These are phyloP conservation scores for Tricholaema leucomelas DNA, from an alignment of 2,113 vertebrate species.

Conservation along the genomic window DNA sequence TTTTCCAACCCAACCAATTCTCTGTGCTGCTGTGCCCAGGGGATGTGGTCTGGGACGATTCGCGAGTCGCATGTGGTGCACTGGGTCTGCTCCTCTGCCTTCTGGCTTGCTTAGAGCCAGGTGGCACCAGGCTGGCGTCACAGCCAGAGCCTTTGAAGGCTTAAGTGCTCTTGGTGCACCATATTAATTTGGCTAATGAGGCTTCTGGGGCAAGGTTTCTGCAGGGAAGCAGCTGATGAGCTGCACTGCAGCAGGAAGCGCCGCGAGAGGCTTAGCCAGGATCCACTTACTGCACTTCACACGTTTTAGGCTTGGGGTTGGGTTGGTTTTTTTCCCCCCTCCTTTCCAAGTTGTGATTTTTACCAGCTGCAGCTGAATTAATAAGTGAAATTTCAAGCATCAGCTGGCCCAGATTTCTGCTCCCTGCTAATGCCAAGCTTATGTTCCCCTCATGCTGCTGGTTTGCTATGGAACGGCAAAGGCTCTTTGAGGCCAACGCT, in stretches of 20 bases:
- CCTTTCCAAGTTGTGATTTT: conserved; percentile 13
- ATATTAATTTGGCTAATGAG: conserved; percentile 59
- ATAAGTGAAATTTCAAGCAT: conserved; percentile 8
- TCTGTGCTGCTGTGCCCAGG: neutral
- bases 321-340: neutral
- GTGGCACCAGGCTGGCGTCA: neutral
- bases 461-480: neutral
- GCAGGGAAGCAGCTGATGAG: conserved; percentile 50
- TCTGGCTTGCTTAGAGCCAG: neutral
- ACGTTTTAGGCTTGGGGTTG: neutral
- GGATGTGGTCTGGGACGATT: neutral
- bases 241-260: neutral
- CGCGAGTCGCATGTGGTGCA: neutral
- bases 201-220: conserved; percentile 48
- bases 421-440: neutral
- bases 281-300: conserved; percentile 21
- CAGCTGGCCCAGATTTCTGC: conserved; percentile 47
- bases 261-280: neutral
- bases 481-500: neutral
- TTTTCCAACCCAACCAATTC: no score
- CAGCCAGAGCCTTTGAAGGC: neutral
- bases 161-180: conserved; percentile 14
- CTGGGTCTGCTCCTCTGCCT: conserved; percentile 11
- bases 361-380: conserved; percentile 39
- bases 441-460: neutral